Evolutionary conservation across 2,113 vertebrate species (phyloP).

Genomic region (Platysteira castanea): DNA sequence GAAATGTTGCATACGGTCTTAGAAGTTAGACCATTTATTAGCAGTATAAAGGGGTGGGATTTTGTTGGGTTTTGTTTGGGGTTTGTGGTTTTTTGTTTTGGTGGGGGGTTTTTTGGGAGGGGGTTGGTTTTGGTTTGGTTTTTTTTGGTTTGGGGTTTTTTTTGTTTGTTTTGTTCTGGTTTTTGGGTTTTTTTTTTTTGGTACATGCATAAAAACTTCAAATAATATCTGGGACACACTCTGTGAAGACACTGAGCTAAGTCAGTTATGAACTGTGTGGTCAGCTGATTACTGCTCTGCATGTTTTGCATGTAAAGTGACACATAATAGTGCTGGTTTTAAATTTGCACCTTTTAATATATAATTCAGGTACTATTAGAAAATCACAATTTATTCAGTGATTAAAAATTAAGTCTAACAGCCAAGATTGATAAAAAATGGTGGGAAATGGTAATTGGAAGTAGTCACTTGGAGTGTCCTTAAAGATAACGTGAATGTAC

Average conservation of each 20-base stretch:
- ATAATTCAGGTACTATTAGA: background rate
- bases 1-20: slow-evolving; percentile 34
- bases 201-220: background rate
- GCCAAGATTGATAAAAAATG: background rate
- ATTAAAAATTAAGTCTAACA: background rate
- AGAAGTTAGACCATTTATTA: slow-evolving; percentile 46
- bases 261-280: slow-evolving; percentile 29
- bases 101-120: too few species aligned
- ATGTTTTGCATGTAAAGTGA: background rate
- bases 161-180: background rate
- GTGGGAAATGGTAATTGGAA: background rate
- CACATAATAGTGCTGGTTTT: background rate
- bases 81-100: background rate
- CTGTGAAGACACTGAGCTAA: slow-evolving; percentile 13
- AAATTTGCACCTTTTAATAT: background rate
- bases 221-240: slow-evolving; percentile 46
- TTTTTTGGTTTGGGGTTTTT: background rate
- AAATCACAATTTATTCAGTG: background rate
- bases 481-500: background rate
- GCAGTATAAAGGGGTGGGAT: background rate
- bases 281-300: background rate
- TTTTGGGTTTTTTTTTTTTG: background rate
- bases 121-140: too few species aligned
- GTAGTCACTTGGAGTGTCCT: background rate
- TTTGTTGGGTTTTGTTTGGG: background rate